Evolutionary conservation across 2,797 vertebrate genomes (phyloP).

Genomic region (Pangasius sanitwongsei): DNA sequence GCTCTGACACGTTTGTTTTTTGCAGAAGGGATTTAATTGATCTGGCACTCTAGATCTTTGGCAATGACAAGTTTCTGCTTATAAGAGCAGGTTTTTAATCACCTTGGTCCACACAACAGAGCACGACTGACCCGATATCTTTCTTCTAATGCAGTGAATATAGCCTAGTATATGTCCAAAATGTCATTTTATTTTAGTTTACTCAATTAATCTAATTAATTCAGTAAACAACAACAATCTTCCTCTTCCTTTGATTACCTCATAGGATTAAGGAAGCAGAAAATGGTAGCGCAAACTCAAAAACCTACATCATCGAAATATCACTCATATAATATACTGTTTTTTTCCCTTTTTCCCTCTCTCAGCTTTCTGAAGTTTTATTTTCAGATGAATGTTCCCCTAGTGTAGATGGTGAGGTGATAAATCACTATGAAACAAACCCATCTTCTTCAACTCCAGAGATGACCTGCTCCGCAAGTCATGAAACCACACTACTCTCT

Average conservation of each 20-base stretch:
- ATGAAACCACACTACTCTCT: conserved; percentile 47
- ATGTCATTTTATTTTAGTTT: not conserved
- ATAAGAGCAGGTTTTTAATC: conserved; percentile 9
- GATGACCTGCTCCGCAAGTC: conserved; percentile 57
- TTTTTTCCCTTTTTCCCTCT: conserved; percentile 26
- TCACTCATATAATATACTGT: conserved; percentile 14
- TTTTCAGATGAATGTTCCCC: conserved; percentile 50
- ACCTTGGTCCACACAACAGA: not conserved
- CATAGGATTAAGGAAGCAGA: not conserved
- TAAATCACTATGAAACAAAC: conserved; percentile 63
- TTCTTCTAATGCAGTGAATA: not conserved
- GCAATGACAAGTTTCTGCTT: not conserved
- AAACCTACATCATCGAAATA: not conserved
- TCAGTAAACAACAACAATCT: not conserved
- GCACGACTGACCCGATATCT: not conserved
- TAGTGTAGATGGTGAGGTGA: conserved; percentile 44
- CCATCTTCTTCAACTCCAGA: conserved; percentile 54
- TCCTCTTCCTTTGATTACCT: not conserved
- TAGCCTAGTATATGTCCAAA: not conserved
- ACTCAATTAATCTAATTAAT: not conserved
- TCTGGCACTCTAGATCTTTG: not conserved
- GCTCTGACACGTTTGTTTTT: not conserved
- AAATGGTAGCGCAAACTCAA: not conserved
- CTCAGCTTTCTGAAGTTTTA: conserved; percentile 31
- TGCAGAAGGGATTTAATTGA: not conserved